phyloP scores from a whole-genome alignment of 2,113 vertebrate genomes.

The Ophthalmolycus amberensis region DNA sequence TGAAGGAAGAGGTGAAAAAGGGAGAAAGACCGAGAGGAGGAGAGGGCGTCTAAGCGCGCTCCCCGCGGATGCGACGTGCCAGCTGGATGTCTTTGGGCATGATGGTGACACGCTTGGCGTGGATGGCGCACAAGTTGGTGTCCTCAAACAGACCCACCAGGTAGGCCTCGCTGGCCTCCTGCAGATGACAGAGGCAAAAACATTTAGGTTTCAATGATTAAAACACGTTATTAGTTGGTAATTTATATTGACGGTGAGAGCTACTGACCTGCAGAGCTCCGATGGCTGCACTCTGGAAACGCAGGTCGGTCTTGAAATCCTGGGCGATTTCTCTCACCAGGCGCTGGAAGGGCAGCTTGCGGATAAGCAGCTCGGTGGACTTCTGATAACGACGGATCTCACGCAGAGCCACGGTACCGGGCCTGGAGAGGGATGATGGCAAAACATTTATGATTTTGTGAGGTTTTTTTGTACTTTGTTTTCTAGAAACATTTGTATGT shows the following conservation, averaged over 20 bases:
- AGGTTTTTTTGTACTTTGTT: no score
- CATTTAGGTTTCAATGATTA: no score
- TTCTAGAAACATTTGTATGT: no score
- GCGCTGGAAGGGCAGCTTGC: constrained; percentile 87
- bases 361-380: constrained; percentile 87
- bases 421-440: constrained; percentile 23
- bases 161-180: constrained; percentile 86
- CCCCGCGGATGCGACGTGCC: constrained; percentile 86
- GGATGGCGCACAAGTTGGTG: constrained; percentile 86
- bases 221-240: no score
- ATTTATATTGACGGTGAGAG: background rate
- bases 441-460: no score
- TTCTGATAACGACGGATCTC: constrained; percentile 90
- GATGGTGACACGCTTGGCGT: constrained; percentile 86
- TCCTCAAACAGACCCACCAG: constrained; percentile 86
- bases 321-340: constrained; percentile 86
- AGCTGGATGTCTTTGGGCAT: constrained; percentile 90
- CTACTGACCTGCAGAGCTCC: constrained; percentile 84
- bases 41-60: constrained; percentile 78
- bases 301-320: constrained; percentile 86
- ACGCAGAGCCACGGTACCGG: constrained; percentile 87
- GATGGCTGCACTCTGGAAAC: constrained; percentile 89
- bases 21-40: constrained; percentile 27
- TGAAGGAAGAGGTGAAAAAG: constrained; percentile 42
- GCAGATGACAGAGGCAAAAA: background rate